Evolutionary conservation across 2,888 invertebrate species (phyloP), one percentile per base, ranked within the genome.

Genomic region (Tanaodytes sp.): DNA sequence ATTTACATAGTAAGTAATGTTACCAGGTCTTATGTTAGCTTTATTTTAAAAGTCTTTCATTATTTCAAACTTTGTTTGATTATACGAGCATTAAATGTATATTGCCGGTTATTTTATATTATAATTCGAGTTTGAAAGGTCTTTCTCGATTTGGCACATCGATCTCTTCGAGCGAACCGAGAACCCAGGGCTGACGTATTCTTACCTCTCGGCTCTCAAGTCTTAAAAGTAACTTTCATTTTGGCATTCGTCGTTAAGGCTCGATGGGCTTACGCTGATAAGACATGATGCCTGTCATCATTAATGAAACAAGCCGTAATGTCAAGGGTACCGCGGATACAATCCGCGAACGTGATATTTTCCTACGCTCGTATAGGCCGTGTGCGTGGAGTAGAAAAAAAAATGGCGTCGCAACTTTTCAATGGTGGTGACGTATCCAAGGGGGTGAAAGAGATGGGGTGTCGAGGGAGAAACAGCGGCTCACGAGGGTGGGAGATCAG

Each of bases 341-440:
- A 62, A 40, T 65, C 40, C 15, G 31, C 27, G 42, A 61, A 58
- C 49, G 54, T 62, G 66, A 67, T 67, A 48, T 66, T 59, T 67
- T 55, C 55, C 23, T 4, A 5, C 33, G 27, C 51, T 45, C 64
- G 62, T 61, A 48, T 67, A 55, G 55, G 73, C 72, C 74, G 76
- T 76, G n/a, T n/a, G 71, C 74, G 75, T 76, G 76, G 73, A 75
- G 76, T 73, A 75, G n/a, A n/a, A n/a, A 78, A 64, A 71, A 77
- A 78, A 79, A 78, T 78, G 79, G 79, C 77, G 77, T 73, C 77
- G 71, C 71, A 76, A 78, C 76, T 76, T 78, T 68, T 73, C 77
- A 75, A 75, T 74, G 75, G 76, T 72, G 72, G 73, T 77, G 78
- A 77, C 77, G 75, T 72, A 66, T 71, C 64, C 72, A 74, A 74